A percentile compares a stretch with the other conserved stretches of the same genome.
Conservation (phyloP, 2,113 vertebrate genomes). For the Ophthalmolycus amberensis region DNA sequence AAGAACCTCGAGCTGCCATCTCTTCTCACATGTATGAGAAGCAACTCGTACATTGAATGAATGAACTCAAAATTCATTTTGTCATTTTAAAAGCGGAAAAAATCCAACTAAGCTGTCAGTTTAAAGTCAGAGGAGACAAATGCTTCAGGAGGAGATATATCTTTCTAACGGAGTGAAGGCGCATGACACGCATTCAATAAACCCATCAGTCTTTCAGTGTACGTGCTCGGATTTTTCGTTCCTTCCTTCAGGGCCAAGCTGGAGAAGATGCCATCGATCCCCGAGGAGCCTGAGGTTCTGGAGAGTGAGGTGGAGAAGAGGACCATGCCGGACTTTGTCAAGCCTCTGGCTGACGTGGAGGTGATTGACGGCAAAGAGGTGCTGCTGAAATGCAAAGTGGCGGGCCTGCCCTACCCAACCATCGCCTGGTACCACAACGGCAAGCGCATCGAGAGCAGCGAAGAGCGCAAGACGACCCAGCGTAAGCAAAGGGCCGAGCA, state of each 20-base stretch:
- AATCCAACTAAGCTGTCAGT: not conserved
- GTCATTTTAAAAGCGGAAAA: not conserved
- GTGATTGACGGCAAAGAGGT: constrained; percentile 92
- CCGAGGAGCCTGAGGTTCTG: constrained; percentile 91
- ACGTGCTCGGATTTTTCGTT: not conserved
- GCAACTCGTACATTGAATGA: not conserved
- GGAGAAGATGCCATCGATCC: constrained; percentile 98
- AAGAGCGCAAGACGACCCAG: constrained; percentile 93
- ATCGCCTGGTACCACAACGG: constrained; percentile 97
- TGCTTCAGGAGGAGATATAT: not conserved
- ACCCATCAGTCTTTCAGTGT: not conserved
- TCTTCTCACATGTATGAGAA: constrained; percentile 88
- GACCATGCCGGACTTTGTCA: constrained; percentile 94
- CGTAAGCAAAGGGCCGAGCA: constrained; percentile 82
- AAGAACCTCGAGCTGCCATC: constrained; percentile 88
- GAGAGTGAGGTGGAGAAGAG: constrained; percentile 89
- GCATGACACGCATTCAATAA: not conserved
- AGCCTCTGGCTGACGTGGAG: constrained; percentile 91
- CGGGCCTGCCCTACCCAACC: constrained; percentile 92
- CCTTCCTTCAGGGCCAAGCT: constrained; percentile 87
- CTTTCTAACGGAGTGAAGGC: not conserved
- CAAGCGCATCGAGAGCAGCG: constrained; percentile 89
- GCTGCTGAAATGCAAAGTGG: constrained; percentile 90
- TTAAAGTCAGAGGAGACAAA: not conserved
- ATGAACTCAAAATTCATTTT: not conserved